Base-by-base conservation (phyloP, 2,113 vertebrate genomes). In the Neopipo cinnamomea region DNA sequence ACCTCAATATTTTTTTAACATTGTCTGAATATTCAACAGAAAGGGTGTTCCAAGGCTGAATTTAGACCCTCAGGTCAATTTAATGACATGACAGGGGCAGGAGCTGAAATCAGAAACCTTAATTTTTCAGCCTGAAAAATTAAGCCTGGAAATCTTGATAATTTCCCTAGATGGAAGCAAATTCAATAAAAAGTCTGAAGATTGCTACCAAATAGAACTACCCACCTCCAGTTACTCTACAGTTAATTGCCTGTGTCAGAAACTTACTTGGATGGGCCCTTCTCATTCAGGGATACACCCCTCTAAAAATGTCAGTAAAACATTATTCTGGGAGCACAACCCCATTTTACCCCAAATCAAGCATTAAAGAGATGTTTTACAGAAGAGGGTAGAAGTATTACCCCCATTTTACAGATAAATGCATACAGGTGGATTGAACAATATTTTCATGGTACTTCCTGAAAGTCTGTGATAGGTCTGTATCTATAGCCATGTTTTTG, bases 81-180 rank as follows among this genome's bases (percentile, higher is more conserved):
- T 27, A 88, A 70, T 20, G 42, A 30, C 25, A 58, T 12, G 30
- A 52, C 2, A 14, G 30, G 15, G 31, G 44, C 24, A 76, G 42
- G 90, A 89, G 44, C 17, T 25, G 31, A 78, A 95, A 93, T 59
- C 35, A 59, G n/a, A 93, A 90, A 90, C 15, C 15, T 70, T 42
- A 66, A 46, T 6, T 77, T 85, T 67, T 82, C 17, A 62, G 17
- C 63, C 35, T 82, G 37, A 66, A 93, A 66, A 25, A 46, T 21
- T 46, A 46, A 44, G 44, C 44, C 44, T 18, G 3, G 39, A 88
- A 91, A 52, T 42, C 20, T 33, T 72, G 20, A 72, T n/a, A 28
- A 65, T 59, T 91, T 88, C 25, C 25, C 21, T 33, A 39, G 39
- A 61, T 9, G 2, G 5, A 91, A 77, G 9, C 28, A 76, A 85